These are phyloP conservation scores for Rhinichthys osculus DNA, from an alignment of 2,797 vertebrate species.

Conservation along the genomic window DNA sequence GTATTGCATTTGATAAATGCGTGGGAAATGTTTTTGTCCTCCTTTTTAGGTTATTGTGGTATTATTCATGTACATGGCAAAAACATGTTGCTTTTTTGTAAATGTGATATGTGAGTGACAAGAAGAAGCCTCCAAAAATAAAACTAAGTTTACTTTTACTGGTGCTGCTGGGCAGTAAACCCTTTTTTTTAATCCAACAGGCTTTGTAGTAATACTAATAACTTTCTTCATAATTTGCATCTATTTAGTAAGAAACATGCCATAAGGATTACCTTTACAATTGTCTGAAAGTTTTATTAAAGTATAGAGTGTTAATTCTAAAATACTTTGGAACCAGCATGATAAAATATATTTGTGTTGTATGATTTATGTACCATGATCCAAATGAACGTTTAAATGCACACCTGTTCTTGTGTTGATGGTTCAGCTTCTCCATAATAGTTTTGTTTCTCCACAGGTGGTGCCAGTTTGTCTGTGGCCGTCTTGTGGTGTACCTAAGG, in stretches of 20 bases:
- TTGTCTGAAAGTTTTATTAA: background rate
- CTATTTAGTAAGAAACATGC: background rate
- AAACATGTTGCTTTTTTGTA: background rate
- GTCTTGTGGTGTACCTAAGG: constrained; percentile 42
- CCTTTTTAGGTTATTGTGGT: background rate
- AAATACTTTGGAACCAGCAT: background rate
- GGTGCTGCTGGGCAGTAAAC: background rate
- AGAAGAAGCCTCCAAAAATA: background rate
- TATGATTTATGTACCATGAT: background rate
- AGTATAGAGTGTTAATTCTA: background rate
- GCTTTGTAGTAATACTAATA: background rate
- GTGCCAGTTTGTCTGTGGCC: constrained; percentile 57
- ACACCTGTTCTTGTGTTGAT: background rate
- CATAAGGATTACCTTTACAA: background rate
- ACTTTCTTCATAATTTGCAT: background rate
- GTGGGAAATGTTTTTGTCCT: background rate
- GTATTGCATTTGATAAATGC: background rate
- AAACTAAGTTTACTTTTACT: background rate
- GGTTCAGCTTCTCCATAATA: background rate
- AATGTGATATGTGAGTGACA: background rate
- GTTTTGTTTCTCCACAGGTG: constrained; percentile 65
- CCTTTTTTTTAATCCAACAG: background rate
- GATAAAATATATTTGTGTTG: background rate
- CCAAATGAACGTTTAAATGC: background rate
- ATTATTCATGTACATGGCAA: background rate